A percentile compares a stretch with the other conserved stretches of the same genome.
phyloP scores from a whole-genome alignment of 1,140 invertebrate species.

The Neelides sp. region DNA sequence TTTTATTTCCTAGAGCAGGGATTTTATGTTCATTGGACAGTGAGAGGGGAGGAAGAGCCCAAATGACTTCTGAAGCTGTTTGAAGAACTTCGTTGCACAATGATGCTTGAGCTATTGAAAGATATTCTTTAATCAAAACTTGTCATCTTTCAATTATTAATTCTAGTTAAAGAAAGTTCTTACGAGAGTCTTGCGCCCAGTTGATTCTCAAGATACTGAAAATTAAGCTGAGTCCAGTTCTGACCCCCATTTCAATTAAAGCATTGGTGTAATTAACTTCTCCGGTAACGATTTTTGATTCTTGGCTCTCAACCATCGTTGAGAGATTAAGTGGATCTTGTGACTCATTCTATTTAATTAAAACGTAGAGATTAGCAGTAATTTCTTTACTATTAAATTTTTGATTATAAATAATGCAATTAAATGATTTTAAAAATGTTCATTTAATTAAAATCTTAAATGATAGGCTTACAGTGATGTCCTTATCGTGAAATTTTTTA shows the following conservation, averaged over 20 bases:
- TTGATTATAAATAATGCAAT: too few relatives aligned
- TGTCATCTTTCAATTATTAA: constrained; percentile 5
- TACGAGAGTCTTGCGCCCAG: constrained; percentile 37
- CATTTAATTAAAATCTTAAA: constrained; percentile 3
- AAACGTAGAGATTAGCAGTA: too few relatives aligned
- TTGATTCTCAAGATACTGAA: constrained; percentile 49
- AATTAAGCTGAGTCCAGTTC: constrained; percentile 48
- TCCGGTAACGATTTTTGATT: too few relatives aligned
- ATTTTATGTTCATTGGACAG: constrained; percentile 48
- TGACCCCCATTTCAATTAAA: constrained; percentile 51
- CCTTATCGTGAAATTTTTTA: constrained; percentile 43
- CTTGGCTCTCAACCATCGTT: too few relatives aligned
- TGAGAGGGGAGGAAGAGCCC: constrained; percentile 45
- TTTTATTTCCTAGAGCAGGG: constrained; percentile 43
- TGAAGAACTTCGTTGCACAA: constrained; percentile 47
- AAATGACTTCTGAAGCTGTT: constrained; percentile 46
- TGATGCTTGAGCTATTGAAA: constrained; percentile 34
- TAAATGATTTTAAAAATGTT: background rate
- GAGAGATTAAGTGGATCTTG: too few relatives aligned
- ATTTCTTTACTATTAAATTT: too few relatives aligned
- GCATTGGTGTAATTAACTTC: too few relatives aligned
- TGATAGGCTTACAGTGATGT: constrained; percentile 32
- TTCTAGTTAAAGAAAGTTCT: constrained; percentile 14
- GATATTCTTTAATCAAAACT: background rate
- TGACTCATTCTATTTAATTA: too few relatives aligned